These are phyloP conservation scores for Cephus sareptanus DNA, from an alignment of 2,888 invertebrate genomes.

Conservation along the genomic window DNA sequence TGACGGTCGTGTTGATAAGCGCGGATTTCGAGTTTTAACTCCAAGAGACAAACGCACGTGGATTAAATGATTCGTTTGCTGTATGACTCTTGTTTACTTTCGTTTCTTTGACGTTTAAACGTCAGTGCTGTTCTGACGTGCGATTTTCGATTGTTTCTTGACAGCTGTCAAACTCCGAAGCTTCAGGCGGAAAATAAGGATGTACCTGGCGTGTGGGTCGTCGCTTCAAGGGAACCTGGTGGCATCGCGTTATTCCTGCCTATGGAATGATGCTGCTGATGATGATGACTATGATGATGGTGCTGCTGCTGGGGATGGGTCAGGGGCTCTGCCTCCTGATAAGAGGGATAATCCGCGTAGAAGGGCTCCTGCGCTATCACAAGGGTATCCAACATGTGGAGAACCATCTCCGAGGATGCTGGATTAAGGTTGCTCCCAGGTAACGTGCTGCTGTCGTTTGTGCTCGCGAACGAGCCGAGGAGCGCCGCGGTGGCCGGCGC, in stretches of 20 bases:
- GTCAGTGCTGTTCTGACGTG: neutral
- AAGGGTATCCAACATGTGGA: slow-evolving; percentile 77
- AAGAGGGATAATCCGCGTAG: slow-evolving; percentile 73
- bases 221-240: slow-evolving; percentile 59
- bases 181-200: neutral
- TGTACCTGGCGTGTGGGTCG: slow-evolving; percentile 63
- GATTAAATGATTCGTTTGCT: neutral
- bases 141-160: neutral
- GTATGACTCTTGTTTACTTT: neutral
- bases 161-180: neutral
- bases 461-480: slow-evolving; percentile 43
- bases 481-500: slow-evolving; percentile 52
- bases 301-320: slow-evolving; percentile 44
- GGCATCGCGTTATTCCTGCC: slow-evolving; percentile 42
- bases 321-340: slow-evolving; percentile 58
- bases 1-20: neutral
- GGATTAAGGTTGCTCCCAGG: slow-evolving; percentile 48
- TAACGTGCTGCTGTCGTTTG: slow-evolving; percentile 26
- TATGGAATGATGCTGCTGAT: slow-evolving; percentile 63
- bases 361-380: slow-evolving; percentile 77
- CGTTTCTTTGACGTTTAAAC: neutral
- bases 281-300: slow-evolving; percentile 49
- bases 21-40: neutral
- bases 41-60: neutral
- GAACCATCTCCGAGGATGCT: slow-evolving; percentile 76